Evolutionary conservation across 2,797 vertebrate species (phyloP), one percentile per base, ranked within the genome.

Genomic region (Mus minutoides): DNA sequence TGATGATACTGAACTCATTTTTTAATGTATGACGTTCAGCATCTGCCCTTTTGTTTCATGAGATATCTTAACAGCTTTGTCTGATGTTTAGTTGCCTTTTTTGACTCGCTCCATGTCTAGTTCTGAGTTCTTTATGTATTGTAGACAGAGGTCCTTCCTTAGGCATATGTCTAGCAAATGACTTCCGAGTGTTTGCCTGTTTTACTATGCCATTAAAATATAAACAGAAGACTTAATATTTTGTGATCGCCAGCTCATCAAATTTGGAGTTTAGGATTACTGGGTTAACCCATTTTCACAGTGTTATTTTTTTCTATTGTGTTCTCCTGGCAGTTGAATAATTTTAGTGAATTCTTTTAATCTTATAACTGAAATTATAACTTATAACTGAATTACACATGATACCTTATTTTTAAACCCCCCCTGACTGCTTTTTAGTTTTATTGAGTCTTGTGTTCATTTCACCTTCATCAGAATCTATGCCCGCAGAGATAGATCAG

Each of bases 141-240:
- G 0, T 82, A 37, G 9, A 12, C 43, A n/a, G 2, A 94, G 40
- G 10, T 87, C 8, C 52, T 94, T 83, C 49, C 29, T 43, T 12
- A n/a, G 31, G 62, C 60, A 54, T 13, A 16, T 31, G 6, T 54
- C 69, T 86, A 88, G 49, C 2, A 49, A 40, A 69, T 91, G 62
- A 58, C 87, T 88, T 93, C 71, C 88, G 46, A 94, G 0, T 29
- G 71, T 40, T 87, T 85, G 29, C 29, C 29, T 62, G 2, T 85
- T 46, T 54, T 89, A 16, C 21, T 16, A 21, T 85, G 2, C 62
- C 67, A 21, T 88, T 88, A 62, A 64, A 13, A 75, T 43, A 26
- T 64, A 92, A 88, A 58, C 1, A 77, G 46, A 40, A 54, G 22
- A 73, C 49, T 92, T 90, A 78, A 82, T 56, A 92, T 96, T 56